Conservation (phyloP, 92 coral and sea anemone genomes). For the Metridium senile region DNA sequence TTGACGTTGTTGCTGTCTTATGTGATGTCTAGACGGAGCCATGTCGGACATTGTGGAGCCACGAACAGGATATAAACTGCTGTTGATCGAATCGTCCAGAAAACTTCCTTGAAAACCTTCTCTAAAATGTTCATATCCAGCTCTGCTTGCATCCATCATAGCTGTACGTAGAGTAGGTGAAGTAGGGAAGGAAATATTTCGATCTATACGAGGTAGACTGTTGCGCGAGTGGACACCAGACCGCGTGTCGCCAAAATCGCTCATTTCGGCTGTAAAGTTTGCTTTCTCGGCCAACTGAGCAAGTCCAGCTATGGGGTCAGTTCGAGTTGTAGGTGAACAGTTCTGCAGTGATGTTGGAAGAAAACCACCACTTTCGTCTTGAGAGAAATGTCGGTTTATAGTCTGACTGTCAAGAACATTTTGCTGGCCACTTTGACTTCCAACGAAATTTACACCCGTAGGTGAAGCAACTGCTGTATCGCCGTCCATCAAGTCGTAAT, state of each 20-base stretch:
- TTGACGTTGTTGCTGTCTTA: slow-evolving; percentile 33
- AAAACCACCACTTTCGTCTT: slow-evolving; percentile 33
- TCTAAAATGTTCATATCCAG: not conserved
- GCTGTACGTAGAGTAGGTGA: slow-evolving; percentile 31
- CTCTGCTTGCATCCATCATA: slow-evolving; percentile 11
- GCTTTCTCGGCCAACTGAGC: slow-evolving; percentile 76
- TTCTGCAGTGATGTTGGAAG: slow-evolving; percentile 35
- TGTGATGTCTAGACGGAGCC: slow-evolving; percentile 38
- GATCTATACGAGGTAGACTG: slow-evolving; percentile 54
- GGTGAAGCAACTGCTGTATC: slow-evolving; percentile 60
- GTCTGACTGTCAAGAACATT: slow-evolving; percentile 44
- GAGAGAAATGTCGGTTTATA: slow-evolving; percentile 25
- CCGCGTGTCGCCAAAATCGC: slow-evolving; percentile 81
- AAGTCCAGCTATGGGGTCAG: slow-evolving; percentile 71
- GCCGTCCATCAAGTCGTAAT: slow-evolving; percentile 64
- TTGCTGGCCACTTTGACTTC: slow-evolving; percentile 57
- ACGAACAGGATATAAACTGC: slow-evolving; percentile 28
- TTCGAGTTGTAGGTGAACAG: slow-evolving; percentile 44
- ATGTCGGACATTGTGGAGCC: slow-evolving; percentile 55
- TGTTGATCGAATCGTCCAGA: slow-evolving; percentile 21
- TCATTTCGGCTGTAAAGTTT: slow-evolving; percentile 57
- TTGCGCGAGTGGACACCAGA: slow-evolving; percentile 82
- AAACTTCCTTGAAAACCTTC: slow-evolving; percentile 12
- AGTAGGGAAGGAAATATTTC: slow-evolving; percentile 30
- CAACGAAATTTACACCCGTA: slow-evolving; percentile 58